Percentiles rank a stretch among this genome's conserved stretches.
Evolutionary conservation across 2,797 vertebrate genomes (phyloP).

Genomic region (Sebastes taczanowskii): DNA sequence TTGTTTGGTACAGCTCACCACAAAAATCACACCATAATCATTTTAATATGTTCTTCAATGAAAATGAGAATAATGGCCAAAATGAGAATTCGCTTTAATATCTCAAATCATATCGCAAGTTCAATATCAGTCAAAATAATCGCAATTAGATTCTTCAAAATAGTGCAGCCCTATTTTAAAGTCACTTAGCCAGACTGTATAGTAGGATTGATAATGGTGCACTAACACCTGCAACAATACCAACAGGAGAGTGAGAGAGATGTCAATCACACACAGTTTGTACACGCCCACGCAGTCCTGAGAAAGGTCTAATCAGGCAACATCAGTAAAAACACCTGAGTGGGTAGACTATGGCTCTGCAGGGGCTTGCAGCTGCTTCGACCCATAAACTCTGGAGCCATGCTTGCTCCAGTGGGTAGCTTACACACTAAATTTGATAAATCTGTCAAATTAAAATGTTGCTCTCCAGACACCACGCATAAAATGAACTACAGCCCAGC

Average conservation of each 20-base stretch:
- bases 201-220: accelerated
- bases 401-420: not conserved
- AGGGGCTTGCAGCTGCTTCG: not conserved
- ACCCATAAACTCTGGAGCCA: not conserved
- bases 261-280: not conserved
- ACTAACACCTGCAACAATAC: too few relatives aligned
- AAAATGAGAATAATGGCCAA: too few relatives aligned
- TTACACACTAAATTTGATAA: not conserved
- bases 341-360: not conserved
- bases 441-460: slow-evolving; percentile 2
- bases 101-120: too few relatives aligned
- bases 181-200: accelerated
- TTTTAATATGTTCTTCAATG: too few relatives aligned
- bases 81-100: too few relatives aligned
- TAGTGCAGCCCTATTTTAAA: too few relatives aligned
- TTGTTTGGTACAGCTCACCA: accelerated
- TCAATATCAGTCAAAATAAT: too few relatives aligned
- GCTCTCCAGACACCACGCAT: not conserved
- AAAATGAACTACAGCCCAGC: not conserved
- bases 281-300: not conserved
- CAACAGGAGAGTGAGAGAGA: too few relatives aligned
- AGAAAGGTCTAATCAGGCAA: not conserved
- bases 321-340: not conserved
- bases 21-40: too few relatives aligned
- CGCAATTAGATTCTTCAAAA: too few relatives aligned